Base-by-base conservation (phyloP, 2,113 vertebrate genomes). In the Maccullochella peelii region DNA sequence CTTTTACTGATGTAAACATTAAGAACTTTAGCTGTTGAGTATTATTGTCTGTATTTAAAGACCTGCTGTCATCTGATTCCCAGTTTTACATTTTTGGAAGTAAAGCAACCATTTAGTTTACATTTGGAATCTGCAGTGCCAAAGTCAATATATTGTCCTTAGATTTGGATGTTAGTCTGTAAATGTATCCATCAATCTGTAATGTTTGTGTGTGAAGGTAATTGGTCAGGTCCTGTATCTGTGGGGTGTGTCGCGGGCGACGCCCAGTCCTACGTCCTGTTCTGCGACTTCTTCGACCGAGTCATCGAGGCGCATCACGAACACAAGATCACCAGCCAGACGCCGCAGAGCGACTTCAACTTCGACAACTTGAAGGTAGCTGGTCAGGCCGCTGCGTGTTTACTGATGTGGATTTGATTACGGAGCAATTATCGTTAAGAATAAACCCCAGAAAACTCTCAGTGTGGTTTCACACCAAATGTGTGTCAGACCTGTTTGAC, bases 201-300 rank as follows among this genome's bases (percentile, higher is more conserved):
- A 10, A 21, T 33, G 3, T 77, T 8, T 78, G 54, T 82, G 77
- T 70, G 0, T 73, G 20, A 65, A 87, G 76, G 82, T n/a, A 58
- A 83, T 0, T 63, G 8, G 65, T 73, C 10, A 36, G 85, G 47
- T 72, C 88, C 25, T 1, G 73, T 72, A 18, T 55, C 87, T 7
- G 91, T 94, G 0, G 95, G 95, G 1, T 95, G 95, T 78, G 73
- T 91, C 16, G 95, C 95, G 0, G 95, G 95, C 0, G 95, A 96
- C 59, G 93, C 88, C 2, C 89, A 96, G 81, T 95, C 90, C 62
- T 96, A 96, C 86, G 76, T 94, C 59, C 86, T 96, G 58, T 96
- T 96, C 91, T 95, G 94, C 30, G 92, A 95, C 73, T 95, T 96
- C 73, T 95, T 96, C 5, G 95, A 96, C 76, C 93, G 92, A 15